Evolutionary conservation across 92 coral and sea anemone genomes (phyloP), one percentile per base, ranked within the genome.

Genomic region (Parazoanthus darwini): DNA sequence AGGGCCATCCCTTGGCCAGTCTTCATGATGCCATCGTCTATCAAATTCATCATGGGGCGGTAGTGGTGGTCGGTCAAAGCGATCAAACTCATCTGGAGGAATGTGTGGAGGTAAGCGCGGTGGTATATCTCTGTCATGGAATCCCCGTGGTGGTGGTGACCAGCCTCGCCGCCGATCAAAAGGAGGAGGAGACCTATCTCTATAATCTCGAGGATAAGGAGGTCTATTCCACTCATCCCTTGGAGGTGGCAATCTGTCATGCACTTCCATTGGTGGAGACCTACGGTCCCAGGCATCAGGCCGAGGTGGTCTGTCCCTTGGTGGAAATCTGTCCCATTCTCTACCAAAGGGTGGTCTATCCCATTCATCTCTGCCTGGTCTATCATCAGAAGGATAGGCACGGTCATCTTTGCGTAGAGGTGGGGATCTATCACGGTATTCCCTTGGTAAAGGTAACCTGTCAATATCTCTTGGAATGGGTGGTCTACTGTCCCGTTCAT

Each of bases 61-160:
- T 29, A 90, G 90, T 23, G 80, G 90, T 48, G 94, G 93, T 10
- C 83, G 92, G 25, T 89, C 91, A 91, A 86, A 85, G 11, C 94
- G 89, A 46, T 95, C 98, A 87, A 89, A 91, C 72, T 90, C 91
- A 22, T 91, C 94, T 80, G 91, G 93, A 42, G 89, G 93, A 54
- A 89, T 54, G 59, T 54, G 59, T 2, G 59, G 59, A 54, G 59
- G 59, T 48, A 48, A 38, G 14, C 72, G 71, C 14, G 36, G 83
- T 1, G 86, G 76, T 39, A 82, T n/a, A 35, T 84, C 79, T 46
- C 87, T 46, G 38, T 71, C 79, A 46, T 38, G 87, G 38, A 84
- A 71, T 43, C 67, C 87, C 2, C 68, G 78, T 14, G 79, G 79
- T 70, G 87, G 87, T 46, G 87, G 79, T 70, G 87, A 84, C 79